phyloP scores from a whole-genome alignment of 2,888 invertebrate genomes.

The Ochropleura leucogaster region DNA sequence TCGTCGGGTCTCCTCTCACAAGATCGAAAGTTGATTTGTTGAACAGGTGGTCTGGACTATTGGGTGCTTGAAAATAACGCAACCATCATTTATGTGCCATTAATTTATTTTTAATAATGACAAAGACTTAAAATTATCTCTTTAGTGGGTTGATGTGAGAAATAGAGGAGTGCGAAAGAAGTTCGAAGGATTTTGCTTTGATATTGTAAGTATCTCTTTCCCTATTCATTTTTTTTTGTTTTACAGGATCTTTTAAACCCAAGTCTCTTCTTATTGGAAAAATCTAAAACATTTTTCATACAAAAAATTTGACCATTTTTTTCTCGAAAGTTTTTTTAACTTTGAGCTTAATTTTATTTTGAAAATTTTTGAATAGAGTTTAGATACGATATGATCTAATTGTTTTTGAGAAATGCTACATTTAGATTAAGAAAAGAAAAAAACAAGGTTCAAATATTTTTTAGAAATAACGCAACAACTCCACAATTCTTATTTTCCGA shows the following conservation, averaged over 20 bases:
- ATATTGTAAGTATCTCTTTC: constrained; percentile 53
- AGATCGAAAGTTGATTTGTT: constrained; percentile 65
- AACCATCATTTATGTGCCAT: not conserved
- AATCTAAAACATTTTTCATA: not conserved
- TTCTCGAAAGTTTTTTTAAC: not conserved
- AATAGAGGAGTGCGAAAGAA: constrained; percentile 38
- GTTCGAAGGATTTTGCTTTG: constrained; percentile 50
- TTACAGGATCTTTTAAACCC: too few relatives aligned
- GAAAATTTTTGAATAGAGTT: not conserved
- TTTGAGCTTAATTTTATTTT: not conserved
- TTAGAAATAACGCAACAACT: not conserved
- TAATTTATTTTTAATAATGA: constrained; percentile 20
- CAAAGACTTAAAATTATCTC: not conserved
- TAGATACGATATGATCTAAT: not conserved
- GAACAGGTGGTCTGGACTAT: constrained; percentile 57
- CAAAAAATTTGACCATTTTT: not conserved
- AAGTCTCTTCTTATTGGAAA: not conserved
- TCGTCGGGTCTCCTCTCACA: constrained; percentile 48
- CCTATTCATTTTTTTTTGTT: not conserved
- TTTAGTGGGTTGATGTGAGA: constrained; percentile 59
- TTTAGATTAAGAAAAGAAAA: too few relatives aligned
- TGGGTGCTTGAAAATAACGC: constrained; percentile 15
- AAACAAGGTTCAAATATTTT: not conserved
- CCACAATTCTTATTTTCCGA: not conserved
- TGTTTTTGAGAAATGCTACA: not conserved